Base-by-base conservation (phyloP, 2,888 invertebrate genomes). In the Heteropelma amictum region DNA sequence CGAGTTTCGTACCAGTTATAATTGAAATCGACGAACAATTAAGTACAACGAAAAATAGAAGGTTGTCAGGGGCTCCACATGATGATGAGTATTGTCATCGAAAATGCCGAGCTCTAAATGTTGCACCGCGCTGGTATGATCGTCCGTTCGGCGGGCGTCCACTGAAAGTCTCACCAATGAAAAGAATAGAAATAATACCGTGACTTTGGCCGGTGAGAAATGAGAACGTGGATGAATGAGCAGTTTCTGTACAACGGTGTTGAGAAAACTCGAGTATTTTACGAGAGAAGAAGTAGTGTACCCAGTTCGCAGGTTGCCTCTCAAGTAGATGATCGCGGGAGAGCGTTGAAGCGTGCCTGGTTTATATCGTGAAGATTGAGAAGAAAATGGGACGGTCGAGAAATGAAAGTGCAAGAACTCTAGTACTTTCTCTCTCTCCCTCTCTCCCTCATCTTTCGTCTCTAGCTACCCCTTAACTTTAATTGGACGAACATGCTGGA, bases 261-360 rank as follows among this genome's bases (percentile, higher is more conserved):
- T 54, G 60, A 65, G 65, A 53, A 53, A 60, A 47, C 54, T 67
- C 26, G 67, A 56, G 73, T 73, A 56, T 68, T 73, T 73, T 73
- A 64, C 68, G 73, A 73, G 68, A 35, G 49, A 56, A 51, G 63
- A 35, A 51, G 51, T 17, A 14, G 38, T 53, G 53, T 67, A 58
- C 42, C 63, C 63, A 33, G 53, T 60, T 54, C 53, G 61, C 56
- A 58, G 63, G 68, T 56, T 51, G 51, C 42, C 68, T 63, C 68
- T 69, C 56, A 40, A 63, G 73, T 69, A 69, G 69, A 69, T 73
- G 68, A 82, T 80, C 79, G 78, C 47, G 60, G 40, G 26, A 47
- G 67, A 56, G 82, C 77, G 81, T 79, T 76, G 76, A 71, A 80
- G 79, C 82, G 74, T 79, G 75, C 65, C 72, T 77, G 80, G 72